phyloP scores from a whole-genome alignment of 2,888 invertebrate genomes.

The Saturnia pavonia region DNA sequence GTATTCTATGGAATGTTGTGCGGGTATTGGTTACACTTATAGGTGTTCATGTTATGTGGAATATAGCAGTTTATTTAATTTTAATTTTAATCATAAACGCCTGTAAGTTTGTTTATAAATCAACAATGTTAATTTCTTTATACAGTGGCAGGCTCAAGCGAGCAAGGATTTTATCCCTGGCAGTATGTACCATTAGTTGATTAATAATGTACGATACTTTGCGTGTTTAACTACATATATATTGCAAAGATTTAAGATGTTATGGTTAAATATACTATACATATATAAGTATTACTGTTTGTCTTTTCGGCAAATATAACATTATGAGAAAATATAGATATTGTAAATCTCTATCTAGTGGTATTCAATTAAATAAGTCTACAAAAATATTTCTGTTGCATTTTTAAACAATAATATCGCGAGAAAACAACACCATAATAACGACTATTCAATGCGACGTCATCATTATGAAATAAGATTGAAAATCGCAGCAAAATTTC shows the following conservation, averaged over 20 bases:
- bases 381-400: constrained; percentile 82
- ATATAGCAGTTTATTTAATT: not conserved
- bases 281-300: constrained; percentile 50
- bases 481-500: constrained; percentile 47
- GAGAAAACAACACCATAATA: constrained; percentile 53
- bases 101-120: not conserved
- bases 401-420: constrained; percentile 64
- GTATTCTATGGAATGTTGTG: constrained; percentile 13
- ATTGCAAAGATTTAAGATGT: constrained; percentile 55
- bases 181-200: constrained; percentile 7
- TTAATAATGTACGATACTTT: constrained; percentile 28
- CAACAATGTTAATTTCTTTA: constrained; percentile 25
- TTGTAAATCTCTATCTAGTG: constrained; percentile 75
- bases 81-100: not conserved
- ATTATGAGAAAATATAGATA: constrained; percentile 72
- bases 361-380: constrained; percentile 78
- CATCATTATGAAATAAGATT: constrained; percentile 30
- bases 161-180: constrained; percentile 5
- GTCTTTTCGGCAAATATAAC: constrained; percentile 69
- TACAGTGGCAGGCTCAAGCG: constrained; percentile 41
- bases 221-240: constrained; percentile 42
- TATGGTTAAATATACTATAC: constrained; percentile 49
- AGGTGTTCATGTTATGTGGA: constrained; percentile 8
- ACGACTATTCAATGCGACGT: constrained; percentile 36
- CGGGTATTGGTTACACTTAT: constrained; percentile 2